Base-by-base conservation (phyloP, 1,140 invertebrate genomes). In the Drosophila athabasca region DNA sequence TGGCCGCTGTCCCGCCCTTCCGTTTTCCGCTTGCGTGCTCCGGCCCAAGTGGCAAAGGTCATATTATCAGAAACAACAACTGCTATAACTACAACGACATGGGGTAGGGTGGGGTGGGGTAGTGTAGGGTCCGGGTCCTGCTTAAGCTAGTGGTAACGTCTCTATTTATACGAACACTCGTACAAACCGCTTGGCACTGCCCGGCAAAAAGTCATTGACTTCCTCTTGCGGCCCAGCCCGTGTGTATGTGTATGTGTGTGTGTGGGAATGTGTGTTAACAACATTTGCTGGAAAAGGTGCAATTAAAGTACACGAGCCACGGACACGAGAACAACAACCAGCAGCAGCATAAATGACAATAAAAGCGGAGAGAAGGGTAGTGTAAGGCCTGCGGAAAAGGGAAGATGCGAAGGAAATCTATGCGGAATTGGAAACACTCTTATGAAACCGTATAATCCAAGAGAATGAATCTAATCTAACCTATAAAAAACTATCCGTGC, bases 271-370 rank as follows among this genome's bases (percentile, higher is more conserved):
- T 83, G 66, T 66, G 64, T 44, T 74, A 57, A 65, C 68, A 82
- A 50, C 64, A 74, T 75, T 59, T 65, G 69, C 76, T 61, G 76
- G 72, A 77, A 77, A 76, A 62, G 81, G 61, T 74, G 55, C 82
- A 87, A 85, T 85, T 87, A 85, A 85, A 87, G 74, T 70, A 81
- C 81, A 87, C 74, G 55, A 85, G 67, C 76, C 76, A 73, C 67
- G 62, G 61, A 73, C 78, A 64, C 50, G 46, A 69, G 69, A 87
- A 62, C 61, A 74, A 81, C 71, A 69, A 78, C 45, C 39, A 81
- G 62, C 81, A 79, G 66, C 62, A 73, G 65, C 76, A 85, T 46
- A 76, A 60, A 62, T 66, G 77, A 52, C 72, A 76, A 61, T 55
- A 68, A 61, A 50, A 46, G 35, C 11, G 29, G n/a, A 35, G 46